phyloP scores from a whole-genome alignment of 2,113 vertebrate genomes.

The Lepus europaeus region DNA sequence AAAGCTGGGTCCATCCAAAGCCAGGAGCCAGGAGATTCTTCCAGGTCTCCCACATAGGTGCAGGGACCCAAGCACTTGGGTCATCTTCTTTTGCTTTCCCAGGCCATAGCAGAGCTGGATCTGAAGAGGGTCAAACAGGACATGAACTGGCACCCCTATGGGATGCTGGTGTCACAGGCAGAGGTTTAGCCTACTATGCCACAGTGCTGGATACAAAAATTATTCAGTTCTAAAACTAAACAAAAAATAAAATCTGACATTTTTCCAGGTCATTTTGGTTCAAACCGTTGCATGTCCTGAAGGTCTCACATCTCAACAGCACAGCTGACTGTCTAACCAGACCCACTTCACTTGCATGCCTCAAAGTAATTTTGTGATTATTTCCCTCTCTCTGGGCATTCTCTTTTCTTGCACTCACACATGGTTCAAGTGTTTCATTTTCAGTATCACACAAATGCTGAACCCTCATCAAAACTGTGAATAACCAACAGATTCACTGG shows the following conservation, averaged over 20 bases:
- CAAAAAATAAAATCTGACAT: background rate
- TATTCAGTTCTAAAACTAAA: no score
- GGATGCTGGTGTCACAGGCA: no score
- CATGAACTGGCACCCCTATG: no score
- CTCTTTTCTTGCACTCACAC: conserved; percentile 76
- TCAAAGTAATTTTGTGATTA: conserved; percentile 44
- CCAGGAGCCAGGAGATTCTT: no score
- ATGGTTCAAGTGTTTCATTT: conserved; percentile 87
- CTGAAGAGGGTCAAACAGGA: no score
- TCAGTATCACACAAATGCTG: conserved; percentile 80
- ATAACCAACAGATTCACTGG: conserved; percentile 85
- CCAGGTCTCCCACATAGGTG: no score
- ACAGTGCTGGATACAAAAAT: no score
- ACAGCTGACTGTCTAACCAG: background rate
- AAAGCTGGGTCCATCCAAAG: no score
- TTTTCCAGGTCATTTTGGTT: background rate
- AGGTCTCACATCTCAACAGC: background rate
- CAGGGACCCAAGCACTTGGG: no score
- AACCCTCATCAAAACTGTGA: conserved; percentile 87
- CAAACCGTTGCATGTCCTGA: background rate
- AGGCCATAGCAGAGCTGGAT: no score
- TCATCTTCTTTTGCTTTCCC: no score
- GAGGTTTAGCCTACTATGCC: no score
- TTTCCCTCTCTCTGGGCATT: conserved; percentile 51
- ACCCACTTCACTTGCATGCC: background rate